Evolutionary conservation across 2,113 vertebrate species (phyloP).

Genomic region (Willisornis vidua): DNA sequence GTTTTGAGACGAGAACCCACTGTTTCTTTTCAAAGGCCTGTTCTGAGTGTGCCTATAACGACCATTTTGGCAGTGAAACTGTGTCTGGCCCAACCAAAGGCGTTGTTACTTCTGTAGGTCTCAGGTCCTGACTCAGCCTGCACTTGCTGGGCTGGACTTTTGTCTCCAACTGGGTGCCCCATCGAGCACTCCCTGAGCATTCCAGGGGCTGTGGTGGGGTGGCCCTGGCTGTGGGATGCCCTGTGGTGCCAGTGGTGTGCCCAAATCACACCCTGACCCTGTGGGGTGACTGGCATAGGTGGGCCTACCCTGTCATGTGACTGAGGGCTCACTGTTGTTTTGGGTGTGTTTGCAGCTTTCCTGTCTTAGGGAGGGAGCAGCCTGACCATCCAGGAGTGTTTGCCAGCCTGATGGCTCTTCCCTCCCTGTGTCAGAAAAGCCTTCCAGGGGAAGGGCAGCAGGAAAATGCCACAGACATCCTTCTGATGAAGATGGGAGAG

Average conservation of each 20-base stretch:
- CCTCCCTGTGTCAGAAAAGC: neutral
- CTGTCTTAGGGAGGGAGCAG: neutral
- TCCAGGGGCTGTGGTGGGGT: accelerated
- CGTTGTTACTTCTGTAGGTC: neutral
- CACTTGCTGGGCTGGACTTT: neutral
- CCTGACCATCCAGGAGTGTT: neutral
- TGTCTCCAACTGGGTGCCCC: neutral
- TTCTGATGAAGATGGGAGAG: neutral
- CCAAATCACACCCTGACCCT: neutral
- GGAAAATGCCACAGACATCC: accelerated
- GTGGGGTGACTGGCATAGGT: accelerated
- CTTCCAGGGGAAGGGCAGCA: neutral
- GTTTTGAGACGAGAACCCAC: neutral
- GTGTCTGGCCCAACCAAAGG: neutral
- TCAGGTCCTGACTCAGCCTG: neutral
- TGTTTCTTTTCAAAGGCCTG: neutral
- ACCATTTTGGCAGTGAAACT: neutral
- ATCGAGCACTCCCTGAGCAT: accelerated
- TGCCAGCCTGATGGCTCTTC: neutral
- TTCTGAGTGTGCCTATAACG: neutral
- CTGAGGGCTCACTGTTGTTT: neutral
- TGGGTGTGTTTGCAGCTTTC: neutral
- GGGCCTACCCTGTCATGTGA: neutral
- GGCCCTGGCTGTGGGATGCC: accelerated
- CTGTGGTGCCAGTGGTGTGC: neutral